phyloP scores from a whole-genome alignment of 2,113 vertebrate genomes.

The Apaloderma vittatum region DNA sequence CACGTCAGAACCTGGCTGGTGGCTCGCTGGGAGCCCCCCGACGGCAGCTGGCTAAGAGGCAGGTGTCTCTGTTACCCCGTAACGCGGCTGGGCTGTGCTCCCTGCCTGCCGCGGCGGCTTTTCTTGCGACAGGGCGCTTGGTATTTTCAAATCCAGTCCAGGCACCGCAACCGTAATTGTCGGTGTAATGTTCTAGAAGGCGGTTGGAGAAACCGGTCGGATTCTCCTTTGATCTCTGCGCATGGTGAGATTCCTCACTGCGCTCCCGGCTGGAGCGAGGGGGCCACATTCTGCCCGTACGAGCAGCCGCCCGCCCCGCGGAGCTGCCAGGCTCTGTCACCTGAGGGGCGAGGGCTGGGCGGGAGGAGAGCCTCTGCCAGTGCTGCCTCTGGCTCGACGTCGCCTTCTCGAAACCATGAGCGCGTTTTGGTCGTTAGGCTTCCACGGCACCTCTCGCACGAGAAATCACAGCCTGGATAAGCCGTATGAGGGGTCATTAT shows the following conservation, averaged over 20 bases:
- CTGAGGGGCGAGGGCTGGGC: neutral
- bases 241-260: accelerated
- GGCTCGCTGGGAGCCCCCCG: neutral
- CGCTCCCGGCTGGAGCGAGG: neutral
- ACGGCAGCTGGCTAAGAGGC: neutral
- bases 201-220: neutral
- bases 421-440: neutral
- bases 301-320: neutral
- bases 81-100: neutral
- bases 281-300: neutral
- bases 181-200: neutral
- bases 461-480: slow-evolving; percentile 43
- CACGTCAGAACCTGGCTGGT: neutral
- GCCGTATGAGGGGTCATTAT: slow-evolving; percentile 51
- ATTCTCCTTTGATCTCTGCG: neutral
- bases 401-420: neutral
- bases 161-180: neutral
- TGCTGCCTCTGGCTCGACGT: neutral
- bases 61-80: neutral
- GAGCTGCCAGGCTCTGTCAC: neutral
- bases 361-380: neutral
- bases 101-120: neutral
- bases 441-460: neutral
- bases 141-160: neutral
- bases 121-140: neutral